phyloP scores from a whole-genome alignment of 2,113 vertebrate species.

The Equus quagga region DNA sequence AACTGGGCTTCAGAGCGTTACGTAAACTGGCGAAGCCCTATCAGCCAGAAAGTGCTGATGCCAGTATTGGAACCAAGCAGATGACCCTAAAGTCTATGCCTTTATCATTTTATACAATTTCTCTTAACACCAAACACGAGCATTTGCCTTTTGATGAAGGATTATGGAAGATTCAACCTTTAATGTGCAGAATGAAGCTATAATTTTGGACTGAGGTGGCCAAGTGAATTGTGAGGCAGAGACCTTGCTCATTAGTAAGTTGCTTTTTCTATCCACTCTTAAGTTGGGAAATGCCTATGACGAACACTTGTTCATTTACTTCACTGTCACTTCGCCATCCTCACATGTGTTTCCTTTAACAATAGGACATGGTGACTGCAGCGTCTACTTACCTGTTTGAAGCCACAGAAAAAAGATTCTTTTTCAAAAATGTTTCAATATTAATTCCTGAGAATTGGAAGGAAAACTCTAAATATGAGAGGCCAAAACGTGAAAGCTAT shows the following conservation, averaged over 20 bases:
- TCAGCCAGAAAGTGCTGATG: neutral
- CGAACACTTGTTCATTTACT: neutral
- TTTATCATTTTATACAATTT: neutral
- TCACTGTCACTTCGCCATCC: neutral
- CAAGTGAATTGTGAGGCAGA: neutral
- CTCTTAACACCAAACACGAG: neutral
- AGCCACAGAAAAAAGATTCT: slow-evolving; percentile 78
- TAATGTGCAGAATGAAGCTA: neutral
- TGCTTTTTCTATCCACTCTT: neutral
- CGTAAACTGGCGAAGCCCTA: neutral
- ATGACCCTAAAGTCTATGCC: neutral
- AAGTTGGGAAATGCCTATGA: neutral
- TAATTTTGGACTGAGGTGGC: neutral
- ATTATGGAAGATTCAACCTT: neutral
- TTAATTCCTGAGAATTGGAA: slow-evolving; percentile 82
- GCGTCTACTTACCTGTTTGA: slow-evolving; percentile 82
- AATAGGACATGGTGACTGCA: slow-evolving; percentile 79
- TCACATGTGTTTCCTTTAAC: neutral
- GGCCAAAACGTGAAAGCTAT: slow-evolving; percentile 78
- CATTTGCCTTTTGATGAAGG: neutral
- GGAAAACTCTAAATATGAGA: neutral
- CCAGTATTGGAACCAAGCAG: neutral
- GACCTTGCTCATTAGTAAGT: neutral
- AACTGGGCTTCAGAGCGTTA: neutral
- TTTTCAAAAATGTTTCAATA: slow-evolving; percentile 82